A percentile compares a stretch with the other conserved stretches of the same genome.
These are phyloP conservation scores for Nanorana parkeri DNA, from an alignment of 2,113 vertebrate species.

Conservation along the genomic window DNA sequence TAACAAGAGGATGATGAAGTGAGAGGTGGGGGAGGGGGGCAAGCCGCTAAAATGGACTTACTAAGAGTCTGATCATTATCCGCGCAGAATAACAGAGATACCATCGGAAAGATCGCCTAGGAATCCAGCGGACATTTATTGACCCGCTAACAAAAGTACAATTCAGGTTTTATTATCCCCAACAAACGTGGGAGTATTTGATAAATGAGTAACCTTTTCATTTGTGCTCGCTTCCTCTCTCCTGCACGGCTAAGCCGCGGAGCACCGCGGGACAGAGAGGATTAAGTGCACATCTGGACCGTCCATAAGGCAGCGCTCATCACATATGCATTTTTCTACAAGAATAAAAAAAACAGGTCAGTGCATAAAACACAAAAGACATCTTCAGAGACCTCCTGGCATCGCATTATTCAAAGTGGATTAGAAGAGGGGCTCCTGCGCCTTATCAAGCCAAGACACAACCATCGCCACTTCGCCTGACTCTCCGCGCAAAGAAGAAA, in stretches of 20 bases:
- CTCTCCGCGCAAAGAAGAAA: background rate
- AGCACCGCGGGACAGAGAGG: slow-evolving; percentile 14
- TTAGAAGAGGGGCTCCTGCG: background rate
- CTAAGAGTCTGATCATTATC: no score
- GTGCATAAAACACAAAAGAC: slow-evolving; percentile 29
- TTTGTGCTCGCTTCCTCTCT: slow-evolving; percentile 41
- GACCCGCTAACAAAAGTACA: background rate
- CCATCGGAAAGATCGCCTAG: no score
- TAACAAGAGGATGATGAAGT: no score
- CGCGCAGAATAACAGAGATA: no score
- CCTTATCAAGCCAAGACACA: slow-evolving; percentile 11
- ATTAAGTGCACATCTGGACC: slow-evolving; percentile 54
- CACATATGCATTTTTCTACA: slow-evolving; percentile 43
- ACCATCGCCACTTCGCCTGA: background rate
- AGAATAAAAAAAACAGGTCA: slow-evolving; percentile 51
- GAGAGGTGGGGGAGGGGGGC: no score
- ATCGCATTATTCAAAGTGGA: slow-evolving; percentile 50
- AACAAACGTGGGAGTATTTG: slow-evolving; percentile 24
- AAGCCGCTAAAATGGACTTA: no score
- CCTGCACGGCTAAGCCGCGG: slow-evolving; percentile 22
- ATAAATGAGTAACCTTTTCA: slow-evolving; percentile 54
- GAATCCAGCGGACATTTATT: background rate
- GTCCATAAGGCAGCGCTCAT: slow-evolving; percentile 33
- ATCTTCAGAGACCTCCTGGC: slow-evolving; percentile 33
- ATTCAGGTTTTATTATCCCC: slow-evolving; percentile 28